Percentiles rank a stretch among this genome's conserved stretches.
phyloP scores from a whole-genome alignment of 2,888 invertebrate genomes.

The Pseudococcus viburni region DNA sequence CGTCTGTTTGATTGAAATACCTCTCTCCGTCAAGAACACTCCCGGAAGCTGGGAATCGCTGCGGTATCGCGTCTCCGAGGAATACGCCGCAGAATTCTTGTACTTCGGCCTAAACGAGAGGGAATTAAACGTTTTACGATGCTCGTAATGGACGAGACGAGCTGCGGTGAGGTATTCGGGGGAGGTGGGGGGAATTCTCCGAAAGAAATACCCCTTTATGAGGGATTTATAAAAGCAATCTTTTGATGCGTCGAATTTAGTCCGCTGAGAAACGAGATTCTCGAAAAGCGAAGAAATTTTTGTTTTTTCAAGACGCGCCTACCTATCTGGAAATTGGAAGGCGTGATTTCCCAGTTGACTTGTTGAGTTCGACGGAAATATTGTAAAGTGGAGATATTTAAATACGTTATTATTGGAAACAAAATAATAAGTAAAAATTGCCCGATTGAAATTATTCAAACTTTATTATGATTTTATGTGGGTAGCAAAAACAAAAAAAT shows the following conservation, averaged over 20 bases:
- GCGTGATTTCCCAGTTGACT: too few species aligned
- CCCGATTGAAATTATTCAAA: too few species aligned
- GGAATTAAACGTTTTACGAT: slow-evolving; percentile 9
- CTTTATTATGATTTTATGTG: too few species aligned
- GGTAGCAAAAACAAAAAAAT: too few species aligned
- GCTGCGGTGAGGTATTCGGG: too few species aligned
- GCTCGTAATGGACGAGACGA: background rate
- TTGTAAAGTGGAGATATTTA: too few species aligned
- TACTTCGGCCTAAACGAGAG: background rate
- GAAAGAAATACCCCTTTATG: background rate
- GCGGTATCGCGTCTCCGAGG: background rate
- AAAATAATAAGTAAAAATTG: too few species aligned
- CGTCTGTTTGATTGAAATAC: slow-evolving; percentile 1
- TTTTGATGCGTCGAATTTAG: background rate
- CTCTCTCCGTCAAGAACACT: slow-evolving; percentile 29
- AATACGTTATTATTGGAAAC: too few species aligned
- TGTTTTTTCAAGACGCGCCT: too few species aligned
- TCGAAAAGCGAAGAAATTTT: too few species aligned
- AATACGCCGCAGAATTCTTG: background rate
- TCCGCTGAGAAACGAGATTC: background rate
- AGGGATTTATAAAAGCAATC: background rate
- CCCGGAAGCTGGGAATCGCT: slow-evolving; percentile 34
- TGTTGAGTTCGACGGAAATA: too few species aligned
- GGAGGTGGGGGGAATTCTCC: background rate
- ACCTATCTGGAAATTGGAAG: too few species aligned